Percentiles rank a stretch among this genome's conserved stretches.
These are phyloP conservation scores for Oncopeltus fasciatus DNA, from an alignment of 1,140 invertebrate species.

Conservation along the genomic window DNA sequence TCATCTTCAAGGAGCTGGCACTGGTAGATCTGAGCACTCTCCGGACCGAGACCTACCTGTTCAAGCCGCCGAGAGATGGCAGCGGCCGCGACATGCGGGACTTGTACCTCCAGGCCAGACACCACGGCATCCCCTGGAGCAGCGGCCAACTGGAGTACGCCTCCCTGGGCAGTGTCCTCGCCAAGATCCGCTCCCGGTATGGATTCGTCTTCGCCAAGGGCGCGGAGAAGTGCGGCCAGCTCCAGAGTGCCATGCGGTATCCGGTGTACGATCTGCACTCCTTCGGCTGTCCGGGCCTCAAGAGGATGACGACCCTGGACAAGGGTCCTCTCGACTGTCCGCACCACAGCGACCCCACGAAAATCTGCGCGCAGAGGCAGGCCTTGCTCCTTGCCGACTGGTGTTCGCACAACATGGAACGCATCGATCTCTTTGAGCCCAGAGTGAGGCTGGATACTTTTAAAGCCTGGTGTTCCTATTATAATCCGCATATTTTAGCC, in stretches of 20 bases:
- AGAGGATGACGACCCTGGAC: not conserved
- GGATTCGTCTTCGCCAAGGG: not conserved
- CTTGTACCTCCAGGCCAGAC: not conserved
- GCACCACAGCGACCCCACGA: not conserved
- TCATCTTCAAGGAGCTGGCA: not conserved
- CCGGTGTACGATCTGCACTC: not conserved
- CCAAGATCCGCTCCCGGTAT: not conserved
- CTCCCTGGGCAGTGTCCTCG: not conserved
- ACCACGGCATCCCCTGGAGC: not conserved
- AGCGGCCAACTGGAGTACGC: not conserved
- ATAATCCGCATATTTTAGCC: not conserved
- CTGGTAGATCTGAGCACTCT: not conserved
- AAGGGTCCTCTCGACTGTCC: not conserved
- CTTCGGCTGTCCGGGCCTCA: not conserved
- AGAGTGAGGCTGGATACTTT: not conserved
- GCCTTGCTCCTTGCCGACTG: not conserved
- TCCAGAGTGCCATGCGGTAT: not conserved
- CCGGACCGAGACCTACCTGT: not conserved
- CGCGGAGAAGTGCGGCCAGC: not conserved
- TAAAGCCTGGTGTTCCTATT: not conserved
- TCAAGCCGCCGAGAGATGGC: not conserved
- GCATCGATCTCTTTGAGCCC: not conserved
- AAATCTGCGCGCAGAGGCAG: not conserved
- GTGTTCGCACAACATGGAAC: not conserved
- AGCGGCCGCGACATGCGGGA: not conserved